Evolutionary conservation across 2,888 invertebrate species (phyloP), one percentile per base, ranked within the genome.

Genomic region (Phortica okadai): DNA sequence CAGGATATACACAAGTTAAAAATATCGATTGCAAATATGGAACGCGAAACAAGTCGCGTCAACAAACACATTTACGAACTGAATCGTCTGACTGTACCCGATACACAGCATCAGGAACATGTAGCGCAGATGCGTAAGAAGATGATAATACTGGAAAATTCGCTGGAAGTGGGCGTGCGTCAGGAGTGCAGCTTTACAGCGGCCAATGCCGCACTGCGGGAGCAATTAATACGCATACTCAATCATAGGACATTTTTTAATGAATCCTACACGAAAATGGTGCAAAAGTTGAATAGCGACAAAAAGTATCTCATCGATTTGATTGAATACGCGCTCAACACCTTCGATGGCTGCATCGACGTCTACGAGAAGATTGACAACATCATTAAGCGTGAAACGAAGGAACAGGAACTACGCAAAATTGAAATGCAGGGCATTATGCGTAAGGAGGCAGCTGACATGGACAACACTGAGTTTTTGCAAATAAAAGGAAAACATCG

Each of bases 221-320:
- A 89, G 33, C 86, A 89, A n/a, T 83, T 92, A 4, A 83, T 87
- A 0, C 80, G 87, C 11, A 87, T 90, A 73, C 83, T 91, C 1
- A 86, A 89, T 66, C 87, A 90, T 74, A 85, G 92, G 4, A 81
- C 86, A 0, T 83, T 86, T 64, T 92, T 91, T 74, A 91, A 91
- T 70, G 86, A 89, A 6, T 83, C 88, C 1, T 92, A 91, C 80
- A 84, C 87, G 5, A 90, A 90, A 73, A 85, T 90, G 86, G 89
- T 91, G 7, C 88, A 86, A 25, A 87, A 87, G 7, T 77, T 92
- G 14, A 90, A 89, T 62, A 88, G 89, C 72, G 91, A 91, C 74
- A 89, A 91, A 67, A 91, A 91, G 79, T 91, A 91, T 78, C 83
- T 92, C 0, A 85, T 89, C 6, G 91, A 91, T 75, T 79, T 91